phyloP scores from a whole-genome alignment of 64 coral and sea anemone genomes.

The Stylophora pistillata region DNA sequence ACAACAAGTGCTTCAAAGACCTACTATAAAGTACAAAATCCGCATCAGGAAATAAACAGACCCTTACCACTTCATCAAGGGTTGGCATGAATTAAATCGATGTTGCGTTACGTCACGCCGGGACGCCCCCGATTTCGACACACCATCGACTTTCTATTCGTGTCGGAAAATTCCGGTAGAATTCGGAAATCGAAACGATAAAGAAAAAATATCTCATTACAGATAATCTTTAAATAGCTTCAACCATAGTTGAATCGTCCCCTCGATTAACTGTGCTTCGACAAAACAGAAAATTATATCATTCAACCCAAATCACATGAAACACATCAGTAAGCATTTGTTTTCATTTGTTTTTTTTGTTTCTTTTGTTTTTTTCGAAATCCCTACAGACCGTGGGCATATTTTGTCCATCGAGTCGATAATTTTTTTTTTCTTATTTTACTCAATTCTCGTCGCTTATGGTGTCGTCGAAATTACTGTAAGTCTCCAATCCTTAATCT shows the following conservation, averaged over 20 bases:
- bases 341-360: too few species aligned
- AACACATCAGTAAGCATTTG: too few species aligned
- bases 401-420: too few species aligned
- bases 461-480: too few species aligned
- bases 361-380: too few species aligned
- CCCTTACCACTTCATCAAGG: neutral
- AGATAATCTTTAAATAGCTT: neutral
- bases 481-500: too few species aligned
- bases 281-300: too few species aligned
- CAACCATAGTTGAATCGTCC: neutral
- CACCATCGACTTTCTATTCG: neutral
- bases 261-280: too few species aligned
- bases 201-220: neutral
- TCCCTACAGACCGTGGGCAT: too few species aligned
- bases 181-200: neutral
- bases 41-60: neutral
- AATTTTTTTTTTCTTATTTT: too few species aligned
- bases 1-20: neutral
- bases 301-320: too few species aligned
- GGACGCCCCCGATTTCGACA: neutral
- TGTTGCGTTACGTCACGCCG: constrained; percentile 2
- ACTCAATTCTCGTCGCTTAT: too few species aligned
- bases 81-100: neutral
- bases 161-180: neutral
- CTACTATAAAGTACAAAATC: neutral